Evolutionary conservation across 2,888 invertebrate species (phyloP), one percentile per base, ranked within the genome.

Genomic region (Amblyteles armatorius): DNA sequence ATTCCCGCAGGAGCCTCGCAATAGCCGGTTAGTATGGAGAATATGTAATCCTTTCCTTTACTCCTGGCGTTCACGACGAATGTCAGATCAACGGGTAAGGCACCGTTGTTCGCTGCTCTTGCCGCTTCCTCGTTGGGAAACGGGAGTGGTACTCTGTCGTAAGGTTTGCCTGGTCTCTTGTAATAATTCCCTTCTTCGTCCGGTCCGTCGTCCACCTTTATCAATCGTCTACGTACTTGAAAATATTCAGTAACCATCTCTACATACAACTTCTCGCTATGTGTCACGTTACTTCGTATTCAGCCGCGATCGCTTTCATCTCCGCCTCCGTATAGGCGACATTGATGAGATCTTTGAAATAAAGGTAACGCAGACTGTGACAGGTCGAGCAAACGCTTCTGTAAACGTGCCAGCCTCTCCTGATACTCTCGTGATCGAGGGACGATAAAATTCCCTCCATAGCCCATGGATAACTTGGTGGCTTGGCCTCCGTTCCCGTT

Each of bases 361-460:
- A 97, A 90, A 99, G 95, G 94, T 96, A 99, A 92, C 97, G 95
- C 96, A 99, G 94, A 72, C 99, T 98, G 95, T 99, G 99, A 92
- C 99, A 99, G 3, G 99, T 98, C 79, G 98, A 97, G 94, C 99
- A 99, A 72, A 99, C 99, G 94, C 98, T 98, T 94, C 99, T 99
- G 95, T 99, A 99, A 7, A 99, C 99, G 95, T 97, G 97, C 93
- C 97, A 98, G 44, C 98, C 98, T 88, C 98, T 96, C 57, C 98
- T 96, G 60, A 98, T 94, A 90, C 98, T 96, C 87, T 96, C 96
- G 94, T 98, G 98, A 94, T 99, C 99, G 84, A 98, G 94, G 19
- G 98, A 95, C 73, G 95, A 94, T 90, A 98, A 96, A 84, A 95
- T 90, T 36, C 98, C 97, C 73, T 95, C 95, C 91, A 99, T 98